Percentiles rank a stretch among this genome's conserved stretches.
These are phyloP conservation scores for Galagoides demidoff DNA, from an alignment of 2,797 vertebrate species.

Conservation along the genomic window DNA sequence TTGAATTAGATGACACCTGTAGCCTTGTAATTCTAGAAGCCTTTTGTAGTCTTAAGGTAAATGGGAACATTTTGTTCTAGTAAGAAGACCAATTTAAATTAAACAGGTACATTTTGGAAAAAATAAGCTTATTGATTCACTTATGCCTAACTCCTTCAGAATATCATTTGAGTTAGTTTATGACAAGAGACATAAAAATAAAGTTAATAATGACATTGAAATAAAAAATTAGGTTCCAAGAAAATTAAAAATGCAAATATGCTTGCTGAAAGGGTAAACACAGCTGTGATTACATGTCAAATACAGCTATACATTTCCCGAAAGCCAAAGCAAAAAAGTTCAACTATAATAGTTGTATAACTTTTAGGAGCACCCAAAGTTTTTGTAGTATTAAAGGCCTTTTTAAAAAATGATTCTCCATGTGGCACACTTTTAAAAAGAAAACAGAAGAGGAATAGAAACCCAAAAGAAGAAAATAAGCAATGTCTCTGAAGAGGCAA, in stretches of 20 bases:
- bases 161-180: conserved; percentile 34
- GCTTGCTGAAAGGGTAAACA: neutral
- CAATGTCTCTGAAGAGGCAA: neutral
- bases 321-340: neutral
- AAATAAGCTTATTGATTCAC: neutral
- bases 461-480: neutral
- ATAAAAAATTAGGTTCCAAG: neutral
- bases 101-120: neutral
- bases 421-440: neutral
- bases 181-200: conserved; percentile 12
- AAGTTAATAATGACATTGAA: neutral
- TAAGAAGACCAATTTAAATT: conserved; percentile 19
- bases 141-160: neutral
- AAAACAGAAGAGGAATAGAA: neutral
- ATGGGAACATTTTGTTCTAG: neutral
- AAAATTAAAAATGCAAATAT: neutral
- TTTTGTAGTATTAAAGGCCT: neutral
- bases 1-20: too few species aligned
- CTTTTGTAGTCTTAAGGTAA: neutral
- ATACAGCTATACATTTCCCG: neutral
- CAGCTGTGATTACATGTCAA: neutral
- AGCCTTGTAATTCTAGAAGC: neutral
- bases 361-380: neutral
- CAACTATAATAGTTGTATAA: neutral
- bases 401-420: neutral